Percentiles rank a stretch among this genome's conserved stretches.
These are phyloP conservation scores for Albula goreensis DNA, from an alignment of 2,113 vertebrate genomes.

Conservation along the genomic window DNA sequence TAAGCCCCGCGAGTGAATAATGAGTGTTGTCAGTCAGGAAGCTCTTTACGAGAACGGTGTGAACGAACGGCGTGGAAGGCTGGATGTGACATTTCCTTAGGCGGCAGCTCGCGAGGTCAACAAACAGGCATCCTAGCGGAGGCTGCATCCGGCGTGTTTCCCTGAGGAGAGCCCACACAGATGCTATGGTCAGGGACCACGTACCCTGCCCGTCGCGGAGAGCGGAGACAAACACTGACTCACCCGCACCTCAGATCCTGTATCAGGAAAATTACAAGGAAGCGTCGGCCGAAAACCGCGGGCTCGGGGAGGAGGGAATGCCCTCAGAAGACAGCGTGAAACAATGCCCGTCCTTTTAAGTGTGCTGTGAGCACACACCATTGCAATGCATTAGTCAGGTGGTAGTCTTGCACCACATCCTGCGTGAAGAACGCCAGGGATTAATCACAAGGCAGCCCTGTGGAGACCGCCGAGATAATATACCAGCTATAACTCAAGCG, in stretches of 20 bases:
- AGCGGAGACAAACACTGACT: not conserved
- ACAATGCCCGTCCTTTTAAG: not conserved
- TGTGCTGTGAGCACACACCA: not conserved
- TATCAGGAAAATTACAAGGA: not conserved
- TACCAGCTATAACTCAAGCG: not conserved
- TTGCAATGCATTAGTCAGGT: not conserved
- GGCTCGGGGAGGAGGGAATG: not conserved
- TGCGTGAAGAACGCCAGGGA: not conserved
- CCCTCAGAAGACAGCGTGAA: not conserved
- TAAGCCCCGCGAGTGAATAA: not conserved
- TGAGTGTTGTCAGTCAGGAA: not conserved
- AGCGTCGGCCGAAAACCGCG: not conserved
- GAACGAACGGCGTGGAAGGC: not conserved
- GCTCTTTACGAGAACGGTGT: not conserved
- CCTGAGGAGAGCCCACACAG: not conserved
- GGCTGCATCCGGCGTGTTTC: not conserved
- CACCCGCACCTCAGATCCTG: not conserved
- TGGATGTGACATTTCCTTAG: constrained; percentile 1
- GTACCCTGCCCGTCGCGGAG: not conserved
- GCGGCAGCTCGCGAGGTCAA: not conserved
- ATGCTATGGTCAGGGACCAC: not conserved
- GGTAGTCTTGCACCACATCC: not conserved
- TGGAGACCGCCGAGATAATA: not conserved
- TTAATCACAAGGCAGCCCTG: not conserved
- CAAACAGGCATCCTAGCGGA: not conserved